These are phyloP conservation scores for Stomatorhinus ivindoensis DNA, from an alignment of 2,113 vertebrate genomes.

Conservation along the genomic window DNA sequence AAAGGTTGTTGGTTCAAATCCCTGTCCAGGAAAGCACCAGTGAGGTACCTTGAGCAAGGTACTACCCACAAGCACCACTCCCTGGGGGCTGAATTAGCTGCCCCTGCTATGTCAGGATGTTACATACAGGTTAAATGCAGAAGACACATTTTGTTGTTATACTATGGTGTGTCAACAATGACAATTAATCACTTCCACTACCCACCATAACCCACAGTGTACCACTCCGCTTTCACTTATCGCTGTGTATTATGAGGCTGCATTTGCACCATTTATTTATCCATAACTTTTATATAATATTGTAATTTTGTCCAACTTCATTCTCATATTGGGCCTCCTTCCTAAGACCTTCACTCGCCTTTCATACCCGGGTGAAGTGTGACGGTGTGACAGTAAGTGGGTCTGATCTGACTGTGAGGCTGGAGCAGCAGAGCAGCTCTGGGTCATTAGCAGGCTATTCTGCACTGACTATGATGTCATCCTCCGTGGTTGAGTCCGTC, in stretches of 20 bases:
- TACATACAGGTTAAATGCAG: too few species aligned
- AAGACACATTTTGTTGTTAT: too few species aligned
- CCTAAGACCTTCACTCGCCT: not conserved
- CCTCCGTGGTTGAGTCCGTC: not conserved
- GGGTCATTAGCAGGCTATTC: too few species aligned
- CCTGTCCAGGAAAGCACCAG: too few species aligned
- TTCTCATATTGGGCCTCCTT: not conserved
- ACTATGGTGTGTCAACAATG: too few species aligned
- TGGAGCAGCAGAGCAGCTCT: too few species aligned
- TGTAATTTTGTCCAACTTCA: not conserved
- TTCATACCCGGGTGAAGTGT: not conserved
- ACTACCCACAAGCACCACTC: too few species aligned
- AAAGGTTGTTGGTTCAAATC: too few species aligned
- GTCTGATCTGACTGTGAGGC: not conserved
- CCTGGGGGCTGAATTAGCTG: too few species aligned
- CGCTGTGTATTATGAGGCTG: not conserved
- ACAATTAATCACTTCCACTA: too few species aligned
- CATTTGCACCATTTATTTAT: not conserved
- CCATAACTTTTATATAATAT: not conserved
- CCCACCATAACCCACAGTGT: not conserved
- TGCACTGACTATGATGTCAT: not conserved
- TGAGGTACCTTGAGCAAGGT: too few species aligned
- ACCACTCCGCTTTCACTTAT: not conserved
- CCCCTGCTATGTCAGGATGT: too few species aligned
- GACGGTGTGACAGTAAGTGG: not conserved